These are phyloP conservation scores for Rhea pennata DNA, from an alignment of 2,113 vertebrate species.

Conservation along the genomic window DNA sequence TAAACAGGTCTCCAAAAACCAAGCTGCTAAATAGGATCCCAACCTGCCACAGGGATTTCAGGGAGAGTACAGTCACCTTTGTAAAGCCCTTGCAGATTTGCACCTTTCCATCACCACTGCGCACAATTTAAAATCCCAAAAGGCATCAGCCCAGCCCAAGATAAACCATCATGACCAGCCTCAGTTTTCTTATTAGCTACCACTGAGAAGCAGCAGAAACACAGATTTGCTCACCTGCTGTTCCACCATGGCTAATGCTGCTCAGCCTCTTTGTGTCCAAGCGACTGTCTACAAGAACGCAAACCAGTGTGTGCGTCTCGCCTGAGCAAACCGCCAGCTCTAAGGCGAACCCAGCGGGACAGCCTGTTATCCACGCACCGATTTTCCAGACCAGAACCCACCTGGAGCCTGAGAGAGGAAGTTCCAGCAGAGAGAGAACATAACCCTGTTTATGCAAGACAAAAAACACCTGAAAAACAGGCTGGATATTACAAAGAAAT, in stretches of 20 bases:
- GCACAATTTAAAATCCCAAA: neutral
- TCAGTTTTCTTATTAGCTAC: neutral
- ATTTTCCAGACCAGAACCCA: neutral
- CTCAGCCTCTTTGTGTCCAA: neutral
- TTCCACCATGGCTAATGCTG: neutral
- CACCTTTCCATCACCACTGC: rapidly evolving
- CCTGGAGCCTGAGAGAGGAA: neutral
- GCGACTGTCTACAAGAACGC: neutral
- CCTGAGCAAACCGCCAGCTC: neutral
- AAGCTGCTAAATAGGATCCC: neutral
- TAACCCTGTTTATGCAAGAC: neutral
- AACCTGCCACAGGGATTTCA: rapidly evolving
- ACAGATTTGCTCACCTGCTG: neutral
- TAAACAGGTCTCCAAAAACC: neutral
- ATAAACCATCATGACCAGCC: neutral
- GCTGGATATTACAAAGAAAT: neutral
- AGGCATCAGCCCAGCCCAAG: neutral
- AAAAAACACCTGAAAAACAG: neutral
- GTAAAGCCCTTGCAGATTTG: too few relatives aligned
- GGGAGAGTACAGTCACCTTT: neutral
- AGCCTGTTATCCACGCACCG: rapidly evolving
- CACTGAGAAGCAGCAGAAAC: neutral
- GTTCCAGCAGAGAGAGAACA: neutral
- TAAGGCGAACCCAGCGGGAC: neutral
- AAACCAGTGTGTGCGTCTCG: rapidly evolving